Percentiles rank a stretch among this genome's conserved stretches.
Evolutionary conservation across 2,797 vertebrate species (phyloP).

Genomic region (Sitta carolinensis): DNA sequence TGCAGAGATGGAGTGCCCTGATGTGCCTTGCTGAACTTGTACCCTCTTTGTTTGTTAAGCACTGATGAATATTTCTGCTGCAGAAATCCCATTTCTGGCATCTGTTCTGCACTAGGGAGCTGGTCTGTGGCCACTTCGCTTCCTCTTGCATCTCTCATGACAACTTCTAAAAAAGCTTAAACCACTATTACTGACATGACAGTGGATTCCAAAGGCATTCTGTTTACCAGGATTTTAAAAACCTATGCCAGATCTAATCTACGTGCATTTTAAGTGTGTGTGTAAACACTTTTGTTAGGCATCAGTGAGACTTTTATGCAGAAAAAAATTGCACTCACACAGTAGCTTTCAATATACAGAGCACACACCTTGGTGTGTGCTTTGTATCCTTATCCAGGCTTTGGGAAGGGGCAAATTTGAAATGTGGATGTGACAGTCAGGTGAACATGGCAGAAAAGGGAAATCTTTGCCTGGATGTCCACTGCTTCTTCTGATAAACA

Average conservation of each 20-base stretch:
- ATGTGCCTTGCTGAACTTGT: neutral
- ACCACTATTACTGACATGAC: neutral
- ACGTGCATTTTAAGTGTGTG: neutral
- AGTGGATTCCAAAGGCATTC: neutral
- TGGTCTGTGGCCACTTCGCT: neutral
- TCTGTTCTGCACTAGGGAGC: neutral
- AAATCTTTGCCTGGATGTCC: neutral
- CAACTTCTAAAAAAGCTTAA: neutral
- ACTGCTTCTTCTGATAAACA: neutral
- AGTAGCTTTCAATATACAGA: neutral
- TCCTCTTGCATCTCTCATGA: neutral
- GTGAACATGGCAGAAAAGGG: neutral
- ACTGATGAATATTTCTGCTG: neutral
- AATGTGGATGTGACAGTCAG: neutral
- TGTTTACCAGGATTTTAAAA: neutral
- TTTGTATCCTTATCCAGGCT: neutral
- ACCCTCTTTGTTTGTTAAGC: neutral
- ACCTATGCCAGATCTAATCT: neutral
- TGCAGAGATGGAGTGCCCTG: neutral
- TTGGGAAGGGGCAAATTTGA: neutral
- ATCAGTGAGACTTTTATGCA: fast-evolving
- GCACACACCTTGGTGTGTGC: fast-evolving
- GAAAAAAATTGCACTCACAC: neutral
- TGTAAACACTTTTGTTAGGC: neutral
- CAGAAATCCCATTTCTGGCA: neutral